These are phyloP conservation scores for Rhimphoctona megacephalus DNA, from an alignment of 2,888 invertebrate species.

Conservation along the genomic window DNA sequence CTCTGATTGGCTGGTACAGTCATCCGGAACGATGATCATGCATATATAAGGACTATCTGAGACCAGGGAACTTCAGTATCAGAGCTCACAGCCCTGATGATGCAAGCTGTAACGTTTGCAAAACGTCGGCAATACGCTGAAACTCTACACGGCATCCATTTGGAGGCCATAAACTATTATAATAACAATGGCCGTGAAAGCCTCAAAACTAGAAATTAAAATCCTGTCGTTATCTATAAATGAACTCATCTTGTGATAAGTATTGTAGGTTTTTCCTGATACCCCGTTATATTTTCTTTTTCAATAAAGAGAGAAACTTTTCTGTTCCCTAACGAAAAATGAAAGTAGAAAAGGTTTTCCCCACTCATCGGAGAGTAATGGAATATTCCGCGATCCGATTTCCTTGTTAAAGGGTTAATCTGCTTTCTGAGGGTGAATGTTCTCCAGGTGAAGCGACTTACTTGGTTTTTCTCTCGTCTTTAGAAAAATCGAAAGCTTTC, in stretches of 20 bases:
- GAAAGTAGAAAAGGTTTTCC: constrained; percentile 42
- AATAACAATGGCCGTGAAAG: no score
- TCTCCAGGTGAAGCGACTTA: constrained; percentile 24
- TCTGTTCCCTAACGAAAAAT: neutral
- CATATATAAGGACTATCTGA: no score
- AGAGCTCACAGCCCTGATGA: no score
- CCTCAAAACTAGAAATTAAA: no score
- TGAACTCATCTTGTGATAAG: neutral
- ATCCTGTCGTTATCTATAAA: no score
- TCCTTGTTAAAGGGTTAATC: constrained; percentile 70
- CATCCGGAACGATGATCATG: no score
- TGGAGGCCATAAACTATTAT: no score
- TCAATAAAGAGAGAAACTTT: neutral
- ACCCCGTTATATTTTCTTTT: neutral
- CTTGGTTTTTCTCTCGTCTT: constrained; percentile 53
- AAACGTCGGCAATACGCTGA: no score
- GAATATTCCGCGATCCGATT: constrained; percentile 65
- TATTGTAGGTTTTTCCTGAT: neutral
- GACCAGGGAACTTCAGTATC: no score
- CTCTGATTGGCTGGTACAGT: no score
- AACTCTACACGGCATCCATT: no score
- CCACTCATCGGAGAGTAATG: constrained; percentile 57
- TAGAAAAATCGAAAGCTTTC: constrained; percentile 60
- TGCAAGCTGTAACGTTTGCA: no score
- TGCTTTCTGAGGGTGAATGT: constrained; percentile 61